Conservation (phyloP, 2,797 vertebrate genomes). For the Erpetoichthys calabaricus region DNA sequence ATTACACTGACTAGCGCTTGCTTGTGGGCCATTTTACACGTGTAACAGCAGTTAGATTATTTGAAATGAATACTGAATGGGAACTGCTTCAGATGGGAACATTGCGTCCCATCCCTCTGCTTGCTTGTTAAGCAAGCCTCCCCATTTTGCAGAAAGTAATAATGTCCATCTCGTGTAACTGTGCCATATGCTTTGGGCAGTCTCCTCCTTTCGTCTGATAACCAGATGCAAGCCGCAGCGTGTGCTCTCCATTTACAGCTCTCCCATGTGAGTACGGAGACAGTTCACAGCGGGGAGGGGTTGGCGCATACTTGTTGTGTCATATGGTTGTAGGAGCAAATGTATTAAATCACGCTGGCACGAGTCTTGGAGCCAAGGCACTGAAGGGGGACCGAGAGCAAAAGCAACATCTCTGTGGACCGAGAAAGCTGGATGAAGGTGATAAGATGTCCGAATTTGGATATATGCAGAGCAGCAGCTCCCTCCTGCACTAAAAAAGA, state of each 20-base stretch:
- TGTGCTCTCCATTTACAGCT: slow-evolving; percentile 26
- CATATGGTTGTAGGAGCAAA: slow-evolving; percentile 31
- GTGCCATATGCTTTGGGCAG: slow-evolving; percentile 23
- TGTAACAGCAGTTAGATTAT: too few species aligned
- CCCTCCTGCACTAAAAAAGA: too few species aligned
- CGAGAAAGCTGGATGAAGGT: slow-evolving; percentile 4
- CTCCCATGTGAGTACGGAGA: slow-evolving; percentile 35
- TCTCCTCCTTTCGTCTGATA: slow-evolving; percentile 24
- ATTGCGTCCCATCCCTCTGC: too few species aligned
- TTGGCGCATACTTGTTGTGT: slow-evolving; percentile 33
- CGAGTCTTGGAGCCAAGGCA: slow-evolving; percentile 19
- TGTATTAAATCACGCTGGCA: slow-evolving; percentile 24
- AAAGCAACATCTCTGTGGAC: slow-evolving; percentile 7
- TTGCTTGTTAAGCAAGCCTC: too few species aligned
- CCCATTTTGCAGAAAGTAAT: background rate
- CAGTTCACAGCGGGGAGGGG: slow-evolving; percentile 30
- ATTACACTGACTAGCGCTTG: too few species aligned
- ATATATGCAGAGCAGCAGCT: too few species aligned
- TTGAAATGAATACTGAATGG: too few species aligned
- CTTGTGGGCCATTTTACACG: too few species aligned
- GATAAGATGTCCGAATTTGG: too few species aligned
- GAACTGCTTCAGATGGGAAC: too few species aligned
- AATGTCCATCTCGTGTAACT: background rate
- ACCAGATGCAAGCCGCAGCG: slow-evolving; percentile 30
- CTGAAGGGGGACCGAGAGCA: slow-evolving; percentile 15